Evolutionary conservation across 2,797 vertebrate species (phyloP).

Genomic region (Melanotaenia maccullochi): DNA sequence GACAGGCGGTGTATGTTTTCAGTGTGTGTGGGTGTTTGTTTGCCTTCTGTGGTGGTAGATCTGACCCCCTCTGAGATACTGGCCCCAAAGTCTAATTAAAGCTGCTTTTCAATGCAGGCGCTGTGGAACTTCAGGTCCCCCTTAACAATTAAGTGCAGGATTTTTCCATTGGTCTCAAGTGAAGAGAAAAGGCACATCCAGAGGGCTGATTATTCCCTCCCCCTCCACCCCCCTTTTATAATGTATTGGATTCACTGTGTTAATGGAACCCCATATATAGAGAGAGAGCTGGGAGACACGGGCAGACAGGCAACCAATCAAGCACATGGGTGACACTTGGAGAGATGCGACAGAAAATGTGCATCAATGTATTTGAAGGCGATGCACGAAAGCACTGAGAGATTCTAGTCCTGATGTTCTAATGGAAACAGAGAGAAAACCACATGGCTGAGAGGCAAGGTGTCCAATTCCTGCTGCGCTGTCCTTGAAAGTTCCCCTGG

Average conservation of each 20-base stretch:
- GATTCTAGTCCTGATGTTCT: conserved; percentile 38
- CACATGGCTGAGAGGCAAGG: conserved; percentile 11
- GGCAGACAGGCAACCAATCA: conserved; percentile 49
- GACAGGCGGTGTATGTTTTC: conserved; percentile 41
- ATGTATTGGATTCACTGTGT: conserved; percentile 73
- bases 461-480: conserved; percentile 22
- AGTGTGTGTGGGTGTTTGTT: conserved; percentile 34
- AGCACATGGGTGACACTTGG: conserved; percentile 31
- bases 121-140: conserved; percentile 74
- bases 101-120: conserved; percentile 71
- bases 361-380: conserved; percentile 41
- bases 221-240: conserved; percentile 14
- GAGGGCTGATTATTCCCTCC: conserved; percentile 60
- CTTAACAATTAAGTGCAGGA: conserved; percentile 79
- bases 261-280: conserved; percentile 51
- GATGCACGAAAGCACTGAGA: conserved; percentile 36
- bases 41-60: conserved; percentile 54
- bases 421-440: conserved; percentile 57
- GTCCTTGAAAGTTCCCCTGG: conserved; percentile 27
- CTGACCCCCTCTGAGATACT: conserved; percentile 66
- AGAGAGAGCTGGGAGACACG: conserved; percentile 47
- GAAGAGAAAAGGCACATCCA: conserved; percentile 57
- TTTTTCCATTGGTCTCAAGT: conserved; percentile 63
- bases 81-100: conserved; percentile 80
- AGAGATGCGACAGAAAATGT: conserved; percentile 46